These are phyloP conservation scores for Schizotus pectinicornis DNA, from an alignment of 2,888 invertebrate species.

Conservation along the genomic window DNA sequence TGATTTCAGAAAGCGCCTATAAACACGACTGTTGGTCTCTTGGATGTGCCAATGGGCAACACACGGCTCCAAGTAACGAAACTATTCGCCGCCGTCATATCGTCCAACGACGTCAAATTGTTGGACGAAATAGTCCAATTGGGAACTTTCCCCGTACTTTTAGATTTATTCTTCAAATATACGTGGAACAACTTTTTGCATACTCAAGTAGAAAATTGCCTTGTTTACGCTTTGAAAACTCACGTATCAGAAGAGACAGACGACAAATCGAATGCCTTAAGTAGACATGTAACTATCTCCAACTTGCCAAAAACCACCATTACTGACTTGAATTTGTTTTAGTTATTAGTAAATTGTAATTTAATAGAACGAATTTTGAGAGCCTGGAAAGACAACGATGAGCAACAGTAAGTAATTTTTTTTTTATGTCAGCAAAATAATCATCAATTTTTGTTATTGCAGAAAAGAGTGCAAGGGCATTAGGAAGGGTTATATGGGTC, in stretches of 20 bases:
- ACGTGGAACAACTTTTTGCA: conserved; percentile 96
- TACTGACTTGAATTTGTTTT: conserved; percentile 27
- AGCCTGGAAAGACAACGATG: conserved; percentile 81
- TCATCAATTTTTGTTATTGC: conserved; percentile 24
- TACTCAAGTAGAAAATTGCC: conserved; percentile 82
- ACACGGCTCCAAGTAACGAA: conserved; percentile 81
- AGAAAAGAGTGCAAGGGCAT: conserved; percentile 63
- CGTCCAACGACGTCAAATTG: conserved; percentile 74
- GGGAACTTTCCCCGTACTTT: conserved; percentile 67
- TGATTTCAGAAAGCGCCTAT: conserved; percentile 67
- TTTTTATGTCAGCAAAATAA: background rate
- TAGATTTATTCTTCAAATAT: conserved; percentile 89
- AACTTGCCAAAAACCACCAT: conserved; percentile 7
- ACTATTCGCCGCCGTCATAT: conserved; percentile 77
- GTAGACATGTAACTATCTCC: conserved; percentile 60
- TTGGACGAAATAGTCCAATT: conserved; percentile 66
- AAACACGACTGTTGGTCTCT: conserved; percentile 71
- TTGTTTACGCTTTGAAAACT: conserved; percentile 71
- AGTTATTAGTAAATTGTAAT: conserved; percentile 72
- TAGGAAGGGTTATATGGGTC: conserved; percentile 71
- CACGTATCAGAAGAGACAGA: conserved; percentile 52
- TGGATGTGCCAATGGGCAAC: conserved; percentile 80
- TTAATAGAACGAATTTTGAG: conserved; percentile 80
- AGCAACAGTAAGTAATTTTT: conserved; percentile 71
- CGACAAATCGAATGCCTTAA: conserved; percentile 58